These are phyloP conservation scores for Nomada hirtipes DNA, from an alignment of 2,888 invertebrate genomes.

Conservation along the genomic window DNA sequence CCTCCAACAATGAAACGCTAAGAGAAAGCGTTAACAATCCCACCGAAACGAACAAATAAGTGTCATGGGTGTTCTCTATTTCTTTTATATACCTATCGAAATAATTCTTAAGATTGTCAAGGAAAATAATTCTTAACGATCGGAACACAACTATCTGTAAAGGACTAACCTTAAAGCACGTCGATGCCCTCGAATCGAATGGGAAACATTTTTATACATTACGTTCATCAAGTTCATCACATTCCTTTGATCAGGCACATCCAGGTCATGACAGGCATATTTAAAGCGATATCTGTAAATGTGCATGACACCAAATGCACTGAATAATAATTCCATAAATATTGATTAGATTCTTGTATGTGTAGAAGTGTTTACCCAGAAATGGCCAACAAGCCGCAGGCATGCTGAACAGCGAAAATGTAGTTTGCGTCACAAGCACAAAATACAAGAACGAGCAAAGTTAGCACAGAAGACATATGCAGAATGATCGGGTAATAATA, in stretches of 20 bases:
- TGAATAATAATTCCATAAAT: background rate
- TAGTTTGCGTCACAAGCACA: slow-evolving; percentile 23
- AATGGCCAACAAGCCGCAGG: slow-evolving; percentile 20
- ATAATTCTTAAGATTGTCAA: background rate
- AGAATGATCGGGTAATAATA: background rate
- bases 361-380: background rate
- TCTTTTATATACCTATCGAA: background rate
- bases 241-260: too few relatives aligned
- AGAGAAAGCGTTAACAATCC: background rate
- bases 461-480: background rate
- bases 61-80: background rate
- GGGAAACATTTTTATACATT: too few relatives aligned
- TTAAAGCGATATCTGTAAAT: too few relatives aligned
- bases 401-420: slow-evolving; percentile 29
- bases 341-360: background rate
- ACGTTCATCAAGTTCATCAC: too few relatives aligned
- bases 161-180: too few relatives aligned
- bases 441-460: background rate
- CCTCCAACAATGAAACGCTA: slow-evolving; percentile 1
- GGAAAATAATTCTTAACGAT: too few relatives aligned
- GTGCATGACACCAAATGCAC: too few relatives aligned
- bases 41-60: background rate
- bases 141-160: too few relatives aligned
- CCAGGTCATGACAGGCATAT: too few relatives aligned
- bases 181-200: too few relatives aligned